Percentiles rank a stretch among this genome's conserved stretches.
phyloP scores from a whole-genome alignment of 2,888 invertebrate species.

The Eucera pruinosa region DNA sequence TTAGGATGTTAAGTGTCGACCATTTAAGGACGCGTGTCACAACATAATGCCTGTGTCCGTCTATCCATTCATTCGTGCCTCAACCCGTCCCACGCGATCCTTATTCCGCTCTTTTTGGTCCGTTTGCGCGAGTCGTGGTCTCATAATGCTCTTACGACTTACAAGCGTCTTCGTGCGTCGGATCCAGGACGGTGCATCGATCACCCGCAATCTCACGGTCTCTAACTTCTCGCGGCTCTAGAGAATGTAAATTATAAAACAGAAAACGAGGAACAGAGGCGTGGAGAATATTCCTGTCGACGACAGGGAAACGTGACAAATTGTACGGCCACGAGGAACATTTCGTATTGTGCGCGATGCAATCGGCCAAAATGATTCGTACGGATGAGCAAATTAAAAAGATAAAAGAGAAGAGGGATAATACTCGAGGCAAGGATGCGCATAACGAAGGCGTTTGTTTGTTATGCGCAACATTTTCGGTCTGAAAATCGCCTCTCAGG shows the following conservation, averaged over 20 bases:
- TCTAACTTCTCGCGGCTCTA: conserved; percentile 6
- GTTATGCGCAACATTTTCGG: conserved; percentile 55
- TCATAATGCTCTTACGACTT: conserved; percentile 72
- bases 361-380: conserved; percentile 4
- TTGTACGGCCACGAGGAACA: not conserved
- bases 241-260: conserved; percentile 22
- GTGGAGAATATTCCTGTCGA: conserved; percentile 10
- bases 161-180: conserved; percentile 61
- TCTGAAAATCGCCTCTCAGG: conserved; percentile 46
- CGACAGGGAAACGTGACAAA: conserved; percentile 11
- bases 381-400: not conserved
- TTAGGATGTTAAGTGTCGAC: conserved; percentile 65
- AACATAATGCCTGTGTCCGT: conserved; percentile 58
- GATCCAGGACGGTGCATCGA: conserved; percentile 49
- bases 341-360: not conserved
- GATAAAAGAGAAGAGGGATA: not conserved
- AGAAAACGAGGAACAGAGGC: not conserved
- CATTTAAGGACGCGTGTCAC: conserved; percentile 61
- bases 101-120: conserved; percentile 58
- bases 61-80: conserved; percentile 60
- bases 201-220: conserved; percentile 44
- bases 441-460: conserved; percentile 49
- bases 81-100: conserved; percentile 58
- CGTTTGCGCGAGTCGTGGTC: conserved; percentile 57
- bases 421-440: not conserved